Conservation (phyloP, 2,888 invertebrate genomes). For the Drosophila antonietae region DNA sequence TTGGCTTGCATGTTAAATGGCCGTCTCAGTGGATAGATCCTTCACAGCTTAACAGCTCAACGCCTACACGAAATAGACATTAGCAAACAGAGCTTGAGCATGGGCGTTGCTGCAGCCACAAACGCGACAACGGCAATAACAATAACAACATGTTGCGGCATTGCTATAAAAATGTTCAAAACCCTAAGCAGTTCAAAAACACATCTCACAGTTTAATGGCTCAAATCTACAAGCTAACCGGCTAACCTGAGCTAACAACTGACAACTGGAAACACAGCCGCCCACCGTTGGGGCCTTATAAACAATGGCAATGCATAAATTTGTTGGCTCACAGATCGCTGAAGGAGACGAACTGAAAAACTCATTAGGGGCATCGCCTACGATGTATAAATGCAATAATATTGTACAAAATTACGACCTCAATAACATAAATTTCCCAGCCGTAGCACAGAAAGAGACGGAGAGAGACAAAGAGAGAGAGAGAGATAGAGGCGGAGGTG, state of each 20-base stretch:
- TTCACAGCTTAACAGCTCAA: constrained; percentile 22
- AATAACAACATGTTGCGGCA: constrained; percentile 28
- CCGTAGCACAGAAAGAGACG: background rate
- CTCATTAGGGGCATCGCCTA: constrained; percentile 77
- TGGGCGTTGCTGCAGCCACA: constrained; percentile 47
- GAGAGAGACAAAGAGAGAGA: background rate
- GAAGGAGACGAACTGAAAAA: constrained; percentile 58
- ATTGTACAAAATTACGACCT: constrained; percentile 71
- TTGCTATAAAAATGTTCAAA: constrained; percentile 53
- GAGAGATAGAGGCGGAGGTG: background rate
- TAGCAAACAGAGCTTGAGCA: constrained; percentile 1
- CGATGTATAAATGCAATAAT: constrained; percentile 73
- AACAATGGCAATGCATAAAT: constrained; percentile 74
- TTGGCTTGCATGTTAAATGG: constrained; percentile 16
- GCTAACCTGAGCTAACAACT: constrained; percentile 31
- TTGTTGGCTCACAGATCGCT: constrained; percentile 44
- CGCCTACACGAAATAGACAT: constrained; percentile 34
- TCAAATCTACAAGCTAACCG: constrained; percentile 21
- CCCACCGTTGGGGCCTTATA: constrained; percentile 52
- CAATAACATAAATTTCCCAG: constrained; percentile 70
- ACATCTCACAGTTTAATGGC: constrained; percentile 49
- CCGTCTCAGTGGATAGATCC: constrained; percentile 22
- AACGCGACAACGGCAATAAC: constrained; percentile 19
- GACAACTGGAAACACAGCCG: constrained; percentile 32
- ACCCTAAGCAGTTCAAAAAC: constrained; percentile 49